Percentiles rank a stretch among this genome's conserved stretches.
Evolutionary conservation across 2,888 invertebrate genomes (phyloP).

Genomic region (Autographa pulchrina): DNA sequence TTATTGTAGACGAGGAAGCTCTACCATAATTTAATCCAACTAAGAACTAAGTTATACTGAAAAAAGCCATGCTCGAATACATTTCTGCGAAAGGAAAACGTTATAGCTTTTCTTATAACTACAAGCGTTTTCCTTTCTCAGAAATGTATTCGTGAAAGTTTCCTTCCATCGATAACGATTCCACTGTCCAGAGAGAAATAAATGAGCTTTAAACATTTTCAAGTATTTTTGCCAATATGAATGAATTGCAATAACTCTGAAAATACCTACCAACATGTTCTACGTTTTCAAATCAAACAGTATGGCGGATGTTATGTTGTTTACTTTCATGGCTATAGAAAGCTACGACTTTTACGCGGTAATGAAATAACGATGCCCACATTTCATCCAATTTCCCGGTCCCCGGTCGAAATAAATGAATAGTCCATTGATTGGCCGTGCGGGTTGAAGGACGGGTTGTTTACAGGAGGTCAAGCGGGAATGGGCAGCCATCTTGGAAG

Average conservation of each 20-base stretch:
- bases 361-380: conserved; percentile 39
- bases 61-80: no score
- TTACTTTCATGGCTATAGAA: conserved; percentile 14
- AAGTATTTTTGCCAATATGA: not conserved
- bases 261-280: not conserved
- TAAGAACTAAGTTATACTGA: no score
- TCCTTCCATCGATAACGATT: not conserved
- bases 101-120: no score
- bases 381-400: conserved; percentile 53
- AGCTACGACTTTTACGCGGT: conserved; percentile 32
- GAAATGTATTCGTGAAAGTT: not conserved
- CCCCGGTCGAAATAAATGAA: conserved; percentile 47
- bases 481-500: conserved; percentile 17
- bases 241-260: not conserved
- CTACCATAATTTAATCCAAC: no score
- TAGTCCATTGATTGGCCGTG: conserved; percentile 52
- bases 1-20: no score
- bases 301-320: conserved; percentile 9
- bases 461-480: conserved; percentile 58
- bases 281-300: not conserved
- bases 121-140: not conserved
- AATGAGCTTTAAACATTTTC: not conserved
- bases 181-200: not conserved
- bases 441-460: conserved; percentile 61
- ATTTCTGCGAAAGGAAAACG: no score